A percentile compares a stretch with the other conserved stretches of the same genome.
Evolutionary conservation across 2,888 invertebrate genomes (phyloP).

Genomic region (Julus scanicus): DNA sequence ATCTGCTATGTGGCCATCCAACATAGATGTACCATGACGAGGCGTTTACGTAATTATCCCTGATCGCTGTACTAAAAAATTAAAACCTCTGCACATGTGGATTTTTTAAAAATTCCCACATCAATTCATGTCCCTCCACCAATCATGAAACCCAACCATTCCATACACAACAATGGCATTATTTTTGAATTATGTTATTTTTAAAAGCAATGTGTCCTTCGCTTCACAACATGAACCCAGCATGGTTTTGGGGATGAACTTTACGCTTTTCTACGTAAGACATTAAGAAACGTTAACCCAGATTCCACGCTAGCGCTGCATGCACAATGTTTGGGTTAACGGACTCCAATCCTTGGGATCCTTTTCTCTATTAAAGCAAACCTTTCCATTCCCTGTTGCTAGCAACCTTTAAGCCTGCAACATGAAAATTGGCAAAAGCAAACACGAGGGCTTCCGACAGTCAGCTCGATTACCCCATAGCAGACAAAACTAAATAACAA

Average conservation of each 20-base stretch:
- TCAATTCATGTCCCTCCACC: no score
- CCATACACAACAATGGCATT: no score
- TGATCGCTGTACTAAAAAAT: no score
- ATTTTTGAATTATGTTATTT: no score
- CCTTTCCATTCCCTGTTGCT: not conserved
- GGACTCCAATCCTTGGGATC: not conserved
- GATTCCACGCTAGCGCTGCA: not conserved
- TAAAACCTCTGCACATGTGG: no score
- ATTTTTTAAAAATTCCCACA: no score
- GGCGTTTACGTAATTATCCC: no score
- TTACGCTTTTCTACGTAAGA: not conserved
- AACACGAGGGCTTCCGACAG: not conserved
- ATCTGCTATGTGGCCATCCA: no score
- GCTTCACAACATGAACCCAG: not conserved
- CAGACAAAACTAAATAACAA: not conserved
- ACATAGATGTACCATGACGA: no score
- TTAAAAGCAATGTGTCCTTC: no score
- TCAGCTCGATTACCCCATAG: not conserved
- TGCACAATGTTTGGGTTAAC: not conserved
- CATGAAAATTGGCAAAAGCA: not conserved
- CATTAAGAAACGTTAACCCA: slow-evolving; percentile 13
- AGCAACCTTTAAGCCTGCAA: not conserved
- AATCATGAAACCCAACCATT: no score
- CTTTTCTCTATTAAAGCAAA: not conserved
- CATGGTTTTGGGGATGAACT: not conserved